Base-by-base conservation (phyloP, 2,888 invertebrate genomes). In the Thyatira batis region DNA sequence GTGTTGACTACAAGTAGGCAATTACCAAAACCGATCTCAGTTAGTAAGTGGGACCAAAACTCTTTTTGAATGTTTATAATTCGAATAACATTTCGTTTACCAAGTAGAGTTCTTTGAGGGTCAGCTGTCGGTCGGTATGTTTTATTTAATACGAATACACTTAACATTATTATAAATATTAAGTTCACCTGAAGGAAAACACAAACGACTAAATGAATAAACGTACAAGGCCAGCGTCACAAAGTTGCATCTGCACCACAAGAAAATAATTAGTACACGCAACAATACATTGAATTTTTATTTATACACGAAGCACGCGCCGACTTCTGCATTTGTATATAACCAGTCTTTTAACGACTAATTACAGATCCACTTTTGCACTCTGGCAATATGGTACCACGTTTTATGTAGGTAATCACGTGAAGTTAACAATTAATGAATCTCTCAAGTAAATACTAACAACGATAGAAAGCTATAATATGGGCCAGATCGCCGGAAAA, bases 61-160 rank as follows among this genome's bases (percentile, higher is more conserved):
- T 13, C 13, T 13, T 2, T n/a, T 33, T 3, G 1, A 33, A 33
- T n/a, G n/a, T n/a, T n/a, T n/a, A n/a, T 10, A 5, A 45, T 23
- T 23, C 45, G 9, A 46, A 17, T 13, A 33, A 5, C n/a, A n/a
- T n/a, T 13, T 5, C 13, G 13, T 33, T 23, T 13, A 8, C 33
- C 13, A 6, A 6, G 6, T 39, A 6, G 6, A 6, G 6, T 39
- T 39, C 13, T 6, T 6, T 5, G 13, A 33, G 39, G 8, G 13
- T 39, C 61, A 45, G 44, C 49, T 50, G 64, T 60, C 43, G 52
- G 64, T 60, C 43, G 52, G 46, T 49, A 69, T 69, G 69, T 67
- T 72, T 73, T 73, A 74, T 72, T 67, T 67, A 73, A 57, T 59
- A 63, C 52, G 65, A 64, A 76, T 73, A 68, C 45, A 67, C 67